A percentile compares a stretch with the other conserved stretches of the same genome.
These are phyloP conservation scores for Sarcophaga carnaria DNA, from an alignment of 2,888 invertebrate genomes.

Conservation along the genomic window DNA sequence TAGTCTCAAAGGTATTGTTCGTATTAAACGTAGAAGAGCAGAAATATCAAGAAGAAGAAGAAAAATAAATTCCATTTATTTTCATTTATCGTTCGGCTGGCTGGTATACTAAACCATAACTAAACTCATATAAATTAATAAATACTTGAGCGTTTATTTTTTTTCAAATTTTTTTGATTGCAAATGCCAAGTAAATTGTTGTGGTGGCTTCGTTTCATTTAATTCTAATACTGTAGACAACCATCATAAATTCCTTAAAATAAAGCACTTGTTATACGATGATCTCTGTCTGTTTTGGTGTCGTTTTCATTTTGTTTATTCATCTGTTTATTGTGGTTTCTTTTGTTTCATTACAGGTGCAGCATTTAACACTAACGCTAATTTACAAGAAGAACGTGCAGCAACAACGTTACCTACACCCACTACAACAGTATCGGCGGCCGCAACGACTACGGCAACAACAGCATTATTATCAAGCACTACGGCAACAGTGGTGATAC, in stretches of 20 bases:
- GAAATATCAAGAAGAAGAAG: neutral
- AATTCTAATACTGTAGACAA: constrained; percentile 13
- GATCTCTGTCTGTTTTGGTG: constrained; percentile 69
- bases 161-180: constrained; percentile 21
- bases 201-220: neutral
- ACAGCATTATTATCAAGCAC: constrained; percentile 62
- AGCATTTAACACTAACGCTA: constrained; percentile 76
- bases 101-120: constrained; percentile 62
- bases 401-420: constrained; percentile 53
- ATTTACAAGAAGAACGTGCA: constrained; percentile 68
- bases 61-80: constrained; percentile 53
- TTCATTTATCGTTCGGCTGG: constrained; percentile 28
- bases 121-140: constrained; percentile 67
- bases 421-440: constrained; percentile 39
- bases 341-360: constrained; percentile 73
- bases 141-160: constrained; percentile 39
- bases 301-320: constrained; percentile 73
- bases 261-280: constrained; percentile 68
- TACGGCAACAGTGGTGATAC: constrained; percentile 43
- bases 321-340: constrained; percentile 67
- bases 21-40: neutral
- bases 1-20: constrained; percentile 64
- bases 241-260: constrained; percentile 52
- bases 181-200: constrained; percentile 59
- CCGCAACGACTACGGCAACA: constrained; percentile 46